phyloP scores from a whole-genome alignment of 2,797 vertebrate genomes.

The Crax fasciolata region DNA sequence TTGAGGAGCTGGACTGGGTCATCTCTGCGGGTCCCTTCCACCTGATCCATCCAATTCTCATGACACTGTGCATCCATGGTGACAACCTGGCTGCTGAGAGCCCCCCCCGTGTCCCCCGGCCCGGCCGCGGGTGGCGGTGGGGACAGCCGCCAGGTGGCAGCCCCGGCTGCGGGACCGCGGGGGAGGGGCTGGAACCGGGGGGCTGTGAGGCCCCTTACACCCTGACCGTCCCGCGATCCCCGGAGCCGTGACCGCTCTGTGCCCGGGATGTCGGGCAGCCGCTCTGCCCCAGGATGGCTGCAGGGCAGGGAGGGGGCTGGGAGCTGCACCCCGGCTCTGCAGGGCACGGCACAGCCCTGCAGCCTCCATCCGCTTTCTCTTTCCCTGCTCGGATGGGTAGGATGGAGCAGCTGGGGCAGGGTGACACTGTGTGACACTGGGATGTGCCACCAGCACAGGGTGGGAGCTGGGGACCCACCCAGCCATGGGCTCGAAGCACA shows the following conservation, averaged over 20 bases:
- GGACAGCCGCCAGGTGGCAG: conserved; percentile 38
- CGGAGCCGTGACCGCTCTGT: background rate
- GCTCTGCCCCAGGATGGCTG: background rate
- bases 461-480: too few relatives aligned
- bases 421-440: background rate
- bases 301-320: background rate
- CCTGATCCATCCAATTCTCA: background rate
- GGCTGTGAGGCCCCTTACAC: background rate
- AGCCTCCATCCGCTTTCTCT: background rate
- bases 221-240: background rate
- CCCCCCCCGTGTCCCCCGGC: background rate
- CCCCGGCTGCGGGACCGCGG: background rate
- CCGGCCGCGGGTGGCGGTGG: background rate
- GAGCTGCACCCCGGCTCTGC: background rate
- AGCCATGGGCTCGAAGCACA: background rate
- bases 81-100: background rate
- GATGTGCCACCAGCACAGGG: too few relatives aligned
- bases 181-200: background rate
- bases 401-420: background rate
- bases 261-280: rapidly evolving
- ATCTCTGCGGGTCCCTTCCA: background rate
- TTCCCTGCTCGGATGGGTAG: background rate
- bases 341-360: background rate
- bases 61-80: background rate
- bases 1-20: too few relatives aligned